Base-by-base conservation (phyloP, 92 coral and sea anemone species). In the Siderastrea siderea region DNA sequence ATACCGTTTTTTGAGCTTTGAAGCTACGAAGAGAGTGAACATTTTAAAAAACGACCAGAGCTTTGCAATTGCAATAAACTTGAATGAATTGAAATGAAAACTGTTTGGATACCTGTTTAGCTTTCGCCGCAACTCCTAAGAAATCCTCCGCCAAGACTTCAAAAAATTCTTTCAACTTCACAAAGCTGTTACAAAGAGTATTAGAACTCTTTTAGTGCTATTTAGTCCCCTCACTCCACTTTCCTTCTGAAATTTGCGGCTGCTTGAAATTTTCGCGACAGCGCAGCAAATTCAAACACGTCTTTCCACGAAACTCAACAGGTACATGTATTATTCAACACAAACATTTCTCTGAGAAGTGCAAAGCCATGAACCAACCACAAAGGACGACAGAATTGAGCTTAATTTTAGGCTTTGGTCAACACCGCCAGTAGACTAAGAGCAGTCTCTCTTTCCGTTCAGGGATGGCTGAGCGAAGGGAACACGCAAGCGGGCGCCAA, bases 311-410 rank as follows among this genome's bases (percentile, higher is more conserved):
- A 54, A 13, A 70, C 57, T 16, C 19, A 55, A 82, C 78, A 69
- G 86, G 86, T 82, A 69, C 83, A 82, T 82, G 6, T 47, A 82
- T 82, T 82, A 82, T 82, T 82, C 69, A 82, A 55, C 52, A 82
- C 58, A 71, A 70, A 70, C 78, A 82, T 55, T 15, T 14, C 47
- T 7, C 16, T 13, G 19, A 51, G 43, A 82, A 57, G 78, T 58
- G 66, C n/a, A 70, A 65, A 50, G 74, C 84, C 62, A 47, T 68
- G 51, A 55, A 11, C 77, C 77, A 82, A 81, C 77, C 86, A 81
- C 77, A 57, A 57, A 3, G 16, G 14, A n/a, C 61, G 43, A 2
- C 52, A 19, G 12, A 57, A 46, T 53, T 17, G 67, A 38, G 63
- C 59, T 53, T 43, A 38, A 12, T 67, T 66, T 78, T 1, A 48